Evolutionary conservation across 2,113 vertebrate species (phyloP), one percentile per base, ranked within the genome.

Genomic region (Cichladusa arquata): DNA sequence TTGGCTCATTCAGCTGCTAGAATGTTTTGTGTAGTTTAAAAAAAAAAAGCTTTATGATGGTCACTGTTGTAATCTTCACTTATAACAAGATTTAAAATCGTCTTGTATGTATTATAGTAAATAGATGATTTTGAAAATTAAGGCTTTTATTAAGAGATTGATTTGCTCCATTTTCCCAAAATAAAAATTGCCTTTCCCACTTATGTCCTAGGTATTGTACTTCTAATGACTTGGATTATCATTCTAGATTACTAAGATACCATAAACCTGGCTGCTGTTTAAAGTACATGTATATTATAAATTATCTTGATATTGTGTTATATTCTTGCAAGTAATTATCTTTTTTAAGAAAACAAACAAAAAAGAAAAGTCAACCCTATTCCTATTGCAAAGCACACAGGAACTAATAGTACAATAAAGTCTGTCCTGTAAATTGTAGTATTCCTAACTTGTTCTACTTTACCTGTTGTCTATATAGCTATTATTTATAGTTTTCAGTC

Each of bases 91-190:
- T 97, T 97, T 98, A 98, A 98, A 97, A 96, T 98, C 98, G 97
- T 98, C 98, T 97, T 97, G 98, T 98, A 97, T 99, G 98, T 99
- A 98, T 98, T 98, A 98, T 98, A 99, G 98, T 99, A 98, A 98
- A 98, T 98, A 99, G 98, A 98, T 98, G 96, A 98, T 98, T 99
- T 99, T 99, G 98, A 98, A 98, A 98, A 98, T 98, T 96, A 96
- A 98, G 94, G 85, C 95, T 98, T 98, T 97, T 98, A 98, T 97
- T 98, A 98, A 98, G 94, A 98, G 97, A 98, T 98, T 98, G 97
- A 97, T 98, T 98, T 98, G 96, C 97, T 98, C 95, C 94, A 95
- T 98, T 97, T 97, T 94, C 91, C 90, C 92, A 93, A 98, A 98
- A 98, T 98, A 98, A 98, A 98, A 98, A 94, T 72, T 97, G 83